Base-by-base conservation (phyloP, 2,113 vertebrate species). In the Semnopithecus entellus region DNA sequence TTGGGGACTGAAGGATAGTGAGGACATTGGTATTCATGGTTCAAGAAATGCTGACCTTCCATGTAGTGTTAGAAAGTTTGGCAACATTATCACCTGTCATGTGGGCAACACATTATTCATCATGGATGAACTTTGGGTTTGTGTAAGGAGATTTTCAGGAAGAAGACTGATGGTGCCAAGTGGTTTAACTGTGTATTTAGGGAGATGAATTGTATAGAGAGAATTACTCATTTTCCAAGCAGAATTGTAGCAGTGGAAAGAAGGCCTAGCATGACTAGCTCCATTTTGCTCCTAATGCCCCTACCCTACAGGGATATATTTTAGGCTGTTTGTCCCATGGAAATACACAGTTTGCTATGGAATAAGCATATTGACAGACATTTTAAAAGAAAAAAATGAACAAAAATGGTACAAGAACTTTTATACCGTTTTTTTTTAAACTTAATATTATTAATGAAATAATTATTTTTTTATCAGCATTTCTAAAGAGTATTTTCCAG, bases 371-470 rank as follows among this genome's bases (percentile, higher is more conserved):
- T 40, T 88, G n/a, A 45, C 22, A 59, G 38, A 73, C 23, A 92
- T 94, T 86, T 96, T 87, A 48, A 80, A 70, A 88, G 57, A 45
- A 96, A 79, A 38, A 50, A 78, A 57, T 20, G 17, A 95, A 48
- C 11, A 76, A 92, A 55, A 32, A 50, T 50, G 3, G 40, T 86
- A 2, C 40, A 90, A 17, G 86, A 78, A 57, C 6, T 85, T 94
- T 90, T 75, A 84, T 3, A 90, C 3, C 4, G 92, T n/a, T 12
- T 22, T 91, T 96, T n/a, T 12, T 18, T 18, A 97, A 95, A 75
- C 22, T 43, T 23, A 87, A 32, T 50, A 91, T 73, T 91, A n/a
- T 27, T 68, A 50, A 52, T 55, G 70, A 20, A 91, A 92, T 50
- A 91, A 73, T 94, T 75, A 61, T 64, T 86, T 57, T 81, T 80